Evolutionary conservation across 2,113 vertebrate genomes (phyloP), one percentile per base, ranked within the genome.

Genomic region (Neodontobutis hainanensis): DNA sequence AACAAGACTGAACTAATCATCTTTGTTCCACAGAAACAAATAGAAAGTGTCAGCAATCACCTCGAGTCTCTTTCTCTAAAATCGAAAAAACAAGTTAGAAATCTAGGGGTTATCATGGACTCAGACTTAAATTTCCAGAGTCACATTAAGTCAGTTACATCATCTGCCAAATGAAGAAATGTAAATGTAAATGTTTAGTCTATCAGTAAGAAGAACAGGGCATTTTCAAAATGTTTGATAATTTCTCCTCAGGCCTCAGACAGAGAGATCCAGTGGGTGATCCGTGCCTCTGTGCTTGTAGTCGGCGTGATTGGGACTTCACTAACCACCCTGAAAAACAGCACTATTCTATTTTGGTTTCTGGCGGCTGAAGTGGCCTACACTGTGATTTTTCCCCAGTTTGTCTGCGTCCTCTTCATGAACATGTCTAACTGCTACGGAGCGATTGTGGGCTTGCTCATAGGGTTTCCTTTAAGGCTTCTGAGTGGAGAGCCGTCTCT

Each of bases 301-400:
- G 88, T 91, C 74, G 94, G 93, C 32, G 64, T 90, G 0, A 78
- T 73, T 0, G 92, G 92, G 4, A 90, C 88, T 0, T 65, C 70
- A 0, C 79, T 95, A 81, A 91, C 93, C 45, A 91, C 93, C 67
- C 58, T 88, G 59, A 90, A 93, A 65, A 84, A 81, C 79, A 94
- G 92, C 16, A 51, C 93, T 34, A 91, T 92, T 1, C 87, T 92
- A 71, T 88, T 95, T 55, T 94, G 94, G 94, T 78, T 94, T 74
- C 86, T 95, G 38, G 89, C 91, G 0, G 88, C 92, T 0, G 94
- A 94, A 67, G 81, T 95, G 67, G 90, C 93, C 36, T 94, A 94
- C 0, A 84, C 90, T 0, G 58, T 95, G 19, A 88, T 94, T 52
- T 91, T 95, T 50, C 92, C 94, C 2, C 94, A 94, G 83, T 86